These are phyloP conservation scores for Cephalopachus bancanus DNA, from an alignment of 2,797 vertebrate genomes.

Conservation along the genomic window DNA sequence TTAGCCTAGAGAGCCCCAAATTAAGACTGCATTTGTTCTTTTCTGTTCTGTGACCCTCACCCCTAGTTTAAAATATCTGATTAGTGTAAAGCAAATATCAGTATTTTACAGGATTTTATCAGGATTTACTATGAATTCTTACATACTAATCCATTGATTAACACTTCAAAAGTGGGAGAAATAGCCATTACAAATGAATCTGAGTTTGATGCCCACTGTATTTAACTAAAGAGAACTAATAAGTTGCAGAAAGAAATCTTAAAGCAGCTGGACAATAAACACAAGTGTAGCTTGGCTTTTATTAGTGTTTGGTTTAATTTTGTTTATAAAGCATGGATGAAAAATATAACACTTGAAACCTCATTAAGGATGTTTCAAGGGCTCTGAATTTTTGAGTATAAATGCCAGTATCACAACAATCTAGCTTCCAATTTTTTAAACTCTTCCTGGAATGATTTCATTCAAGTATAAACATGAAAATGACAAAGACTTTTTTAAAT, in stretches of 20 bases:
- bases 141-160: not conserved
- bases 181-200: not conserved
- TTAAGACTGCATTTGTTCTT: not conserved
- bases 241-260: not conserved
- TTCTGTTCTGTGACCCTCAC: not conserved
- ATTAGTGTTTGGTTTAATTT: not conserved
- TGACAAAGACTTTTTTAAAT: not conserved
- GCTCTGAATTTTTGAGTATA: not conserved
- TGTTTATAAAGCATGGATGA: not conserved
- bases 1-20: not conserved
- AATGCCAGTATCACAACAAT: not conserved
- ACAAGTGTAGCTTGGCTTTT: not conserved
- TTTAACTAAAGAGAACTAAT: not conserved
- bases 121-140: not conserved
- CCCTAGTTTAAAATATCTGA: not conserved
- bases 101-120: not conserved
- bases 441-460: not conserved
- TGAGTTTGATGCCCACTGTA: not conserved
- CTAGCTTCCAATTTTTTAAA: not conserved
- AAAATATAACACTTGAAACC: not conserved
- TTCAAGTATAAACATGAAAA: not conserved
- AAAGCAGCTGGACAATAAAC: not conserved
- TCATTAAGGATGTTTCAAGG: not conserved
- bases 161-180: not conserved
- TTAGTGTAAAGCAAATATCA: not conserved